These are phyloP conservation scores for Seriola dumerili DNA, from an alignment of 2,113 vertebrate species.

Conservation along the genomic window DNA sequence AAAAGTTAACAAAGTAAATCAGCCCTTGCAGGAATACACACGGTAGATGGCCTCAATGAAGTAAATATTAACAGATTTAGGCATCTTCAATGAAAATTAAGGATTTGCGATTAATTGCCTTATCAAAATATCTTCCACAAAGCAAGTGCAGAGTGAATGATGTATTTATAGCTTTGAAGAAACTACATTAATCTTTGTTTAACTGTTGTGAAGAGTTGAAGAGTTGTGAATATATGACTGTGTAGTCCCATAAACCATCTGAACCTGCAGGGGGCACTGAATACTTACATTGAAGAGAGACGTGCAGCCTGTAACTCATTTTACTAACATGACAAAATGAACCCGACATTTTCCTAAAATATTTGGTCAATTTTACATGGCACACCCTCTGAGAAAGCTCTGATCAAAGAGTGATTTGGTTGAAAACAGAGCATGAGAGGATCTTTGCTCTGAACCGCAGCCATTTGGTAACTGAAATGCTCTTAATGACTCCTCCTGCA, in stretches of 20 bases:
- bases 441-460: neutral
- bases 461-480: neutral
- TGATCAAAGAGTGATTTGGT: neutral
- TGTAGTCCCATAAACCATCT: constrained; percentile 5
- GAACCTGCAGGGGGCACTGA: constrained; percentile 78
- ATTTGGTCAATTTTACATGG: neutral
- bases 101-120: neutral
- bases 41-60: neutral
- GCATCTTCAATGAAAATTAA: neutral
- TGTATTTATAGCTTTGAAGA: neutral
- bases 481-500: neutral
- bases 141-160: neutral
- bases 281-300: constrained; percentile 39
- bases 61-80: too few relatives aligned
- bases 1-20: neutral
- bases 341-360: neutral
- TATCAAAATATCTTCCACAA: neutral
- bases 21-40: neutral
- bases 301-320: neutral
- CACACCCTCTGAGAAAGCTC: neutral
- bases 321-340: constrained; percentile 1
- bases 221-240: neutral
- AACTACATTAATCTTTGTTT: neutral
- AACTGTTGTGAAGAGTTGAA: neutral
- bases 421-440: neutral